Percentiles rank a stretch among this genome's conserved stretches.
Evolutionary conservation across 2,113 vertebrate genomes (phyloP).

Genomic region (Micromys minutus): DNA sequence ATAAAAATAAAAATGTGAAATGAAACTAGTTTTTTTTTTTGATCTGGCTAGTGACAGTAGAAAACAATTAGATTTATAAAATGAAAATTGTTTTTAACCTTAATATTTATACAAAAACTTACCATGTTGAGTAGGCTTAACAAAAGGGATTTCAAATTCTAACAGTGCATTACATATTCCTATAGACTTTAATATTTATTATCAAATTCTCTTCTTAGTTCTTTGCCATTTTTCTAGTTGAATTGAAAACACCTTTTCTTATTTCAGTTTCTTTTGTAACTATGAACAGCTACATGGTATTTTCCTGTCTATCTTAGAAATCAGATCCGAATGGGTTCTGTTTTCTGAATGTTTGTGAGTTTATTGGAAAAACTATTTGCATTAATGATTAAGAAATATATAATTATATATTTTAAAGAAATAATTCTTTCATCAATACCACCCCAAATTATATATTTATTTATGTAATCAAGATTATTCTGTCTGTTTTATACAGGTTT

Average conservation of each 20-base stretch:
- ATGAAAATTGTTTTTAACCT: constrained; percentile 8
- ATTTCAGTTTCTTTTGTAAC: background rate
- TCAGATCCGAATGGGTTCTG: background rate
- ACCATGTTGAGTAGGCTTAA: background rate
- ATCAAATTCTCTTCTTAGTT: background rate
- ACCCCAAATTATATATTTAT: background rate
- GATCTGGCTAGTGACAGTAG: background rate
- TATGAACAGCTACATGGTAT: background rate
- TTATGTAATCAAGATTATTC: background rate
- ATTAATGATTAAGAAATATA: background rate
- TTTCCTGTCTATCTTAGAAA: background rate
- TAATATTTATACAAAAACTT: background rate
- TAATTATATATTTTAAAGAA: background rate
- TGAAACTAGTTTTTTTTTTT: background rate
- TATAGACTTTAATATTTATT: background rate
- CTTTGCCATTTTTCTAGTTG: background rate
- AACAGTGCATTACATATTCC: background rate
- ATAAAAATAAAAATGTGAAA: background rate
- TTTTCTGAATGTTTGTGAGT: background rate
- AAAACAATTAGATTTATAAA: constrained; percentile 11
- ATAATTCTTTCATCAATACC: background rate
- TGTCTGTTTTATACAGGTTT: background rate
- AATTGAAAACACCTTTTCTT: background rate
- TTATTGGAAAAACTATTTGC: background rate
- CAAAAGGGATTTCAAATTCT: background rate